Evolutionary conservation across 2,797 vertebrate genomes (phyloP).

Genomic region (Danio kyathit): DNA sequence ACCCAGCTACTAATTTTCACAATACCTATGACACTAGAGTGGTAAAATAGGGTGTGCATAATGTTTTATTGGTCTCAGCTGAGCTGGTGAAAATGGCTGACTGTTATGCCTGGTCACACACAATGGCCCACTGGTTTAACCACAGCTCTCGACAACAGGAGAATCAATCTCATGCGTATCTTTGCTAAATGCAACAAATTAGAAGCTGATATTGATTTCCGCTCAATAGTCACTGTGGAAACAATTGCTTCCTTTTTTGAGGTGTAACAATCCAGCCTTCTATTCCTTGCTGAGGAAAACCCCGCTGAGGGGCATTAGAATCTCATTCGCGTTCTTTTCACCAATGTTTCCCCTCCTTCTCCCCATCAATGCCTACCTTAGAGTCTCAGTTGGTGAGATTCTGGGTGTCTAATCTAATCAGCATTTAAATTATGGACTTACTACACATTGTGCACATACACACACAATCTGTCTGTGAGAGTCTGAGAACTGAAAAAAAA

Average conservation of each 20-base stretch:
- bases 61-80: conserved; percentile 55
- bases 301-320: conserved; percentile 66
- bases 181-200: conserved; percentile 67
- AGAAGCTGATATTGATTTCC: conserved; percentile 72
- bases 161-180: conserved; percentile 65
- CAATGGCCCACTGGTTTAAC: conserved; percentile 49
- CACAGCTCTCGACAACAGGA: conserved; percentile 52
- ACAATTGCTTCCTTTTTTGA: conserved; percentile 64
- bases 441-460: conserved; percentile 18
- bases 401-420: conserved; percentile 52
- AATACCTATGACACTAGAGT: conserved; percentile 31
- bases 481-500: conserved; percentile 1
- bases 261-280: conserved; percentile 49
- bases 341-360: neutral
- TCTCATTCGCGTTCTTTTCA: conserved; percentile 52
- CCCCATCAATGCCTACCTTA: neutral
- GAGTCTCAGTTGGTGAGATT: conserved; percentile 23
- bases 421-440: conserved; percentile 41
- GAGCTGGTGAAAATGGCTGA: conserved; percentile 49
- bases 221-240: conserved; percentile 68
- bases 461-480: conserved; percentile 31
- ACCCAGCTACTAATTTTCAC: conserved; percentile 32
- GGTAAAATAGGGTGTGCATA: conserved; percentile 17
- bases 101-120: conserved; percentile 48
- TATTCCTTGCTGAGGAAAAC: conserved; percentile 60